A percentile compares a stretch with the other conserved stretches of the same genome.
These are phyloP conservation scores for Saccostrea cuccullata DNA, from an alignment of 1,140 invertebrate species.

Conservation along the genomic window DNA sequence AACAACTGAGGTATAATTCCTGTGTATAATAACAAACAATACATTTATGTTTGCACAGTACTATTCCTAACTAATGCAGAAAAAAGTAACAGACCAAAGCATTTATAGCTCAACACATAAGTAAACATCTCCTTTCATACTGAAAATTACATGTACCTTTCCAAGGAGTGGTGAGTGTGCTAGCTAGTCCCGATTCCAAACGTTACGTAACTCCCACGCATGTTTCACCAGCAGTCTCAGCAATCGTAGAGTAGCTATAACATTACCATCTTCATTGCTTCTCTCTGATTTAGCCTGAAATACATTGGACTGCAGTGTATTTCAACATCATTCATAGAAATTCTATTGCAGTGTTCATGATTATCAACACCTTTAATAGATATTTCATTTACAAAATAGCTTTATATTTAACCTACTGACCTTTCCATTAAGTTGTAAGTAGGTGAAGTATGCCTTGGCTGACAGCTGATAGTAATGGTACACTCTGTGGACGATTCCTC, in stretches of 20 bases:
- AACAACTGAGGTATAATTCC: conserved; percentile 97
- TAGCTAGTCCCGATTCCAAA: conserved; percentile 91
- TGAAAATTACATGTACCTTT: conserved; percentile 82
- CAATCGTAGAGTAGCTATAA: conserved; percentile 92
- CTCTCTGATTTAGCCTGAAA: conserved; percentile 61
- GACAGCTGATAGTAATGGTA: conserved; percentile 93
- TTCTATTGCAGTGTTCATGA: too few species aligned
- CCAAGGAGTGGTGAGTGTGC: conserved; percentile 95
- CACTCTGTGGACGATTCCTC: conserved; percentile 88
- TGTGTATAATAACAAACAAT: conserved; percentile 56
- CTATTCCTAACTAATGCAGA: too few species aligned
- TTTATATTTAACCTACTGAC: conserved; percentile 59
- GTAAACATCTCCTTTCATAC: neutral
- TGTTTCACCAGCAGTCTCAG: conserved; percentile 95
- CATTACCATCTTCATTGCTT: conserved; percentile 78
- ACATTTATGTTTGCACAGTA: too few species aligned
- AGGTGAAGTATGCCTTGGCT: conserved; percentile 93
- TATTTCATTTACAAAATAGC: neutral
- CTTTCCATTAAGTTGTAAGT: conserved; percentile 81
- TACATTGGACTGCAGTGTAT: neutral
- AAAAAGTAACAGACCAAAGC: neutral
- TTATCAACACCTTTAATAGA: neutral
- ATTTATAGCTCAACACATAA: neutral
- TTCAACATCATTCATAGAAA: neutral
- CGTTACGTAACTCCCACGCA: conserved; percentile 91